phyloP scores from a whole-genome alignment of 2,888 invertebrate species.

The Sminthurinus aureus region DNA sequence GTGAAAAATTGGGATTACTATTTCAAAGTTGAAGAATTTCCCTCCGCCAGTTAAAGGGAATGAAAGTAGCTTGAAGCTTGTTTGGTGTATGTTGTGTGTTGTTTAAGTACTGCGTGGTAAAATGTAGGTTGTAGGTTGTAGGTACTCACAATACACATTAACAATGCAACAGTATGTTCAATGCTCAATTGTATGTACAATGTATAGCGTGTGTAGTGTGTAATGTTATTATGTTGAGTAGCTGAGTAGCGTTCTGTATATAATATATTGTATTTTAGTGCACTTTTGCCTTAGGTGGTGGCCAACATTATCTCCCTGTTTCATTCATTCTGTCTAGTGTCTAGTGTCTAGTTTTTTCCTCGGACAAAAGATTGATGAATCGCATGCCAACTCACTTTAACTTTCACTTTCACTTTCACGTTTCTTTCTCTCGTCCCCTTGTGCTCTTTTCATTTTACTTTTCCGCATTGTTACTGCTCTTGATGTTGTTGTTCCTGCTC shows the following conservation, averaged over 20 bases:
- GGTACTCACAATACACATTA: no score
- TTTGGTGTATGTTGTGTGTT: no score
- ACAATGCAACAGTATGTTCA: background rate
- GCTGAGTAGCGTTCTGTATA: background rate
- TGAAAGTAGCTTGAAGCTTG: background rate
- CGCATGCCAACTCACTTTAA: conserved; percentile 43
- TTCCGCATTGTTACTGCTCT: background rate
- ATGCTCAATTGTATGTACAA: background rate
- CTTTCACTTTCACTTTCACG: conserved; percentile 41
- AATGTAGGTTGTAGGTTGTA: no score
- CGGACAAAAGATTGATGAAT: conserved; percentile 53
- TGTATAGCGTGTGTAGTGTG: no score
- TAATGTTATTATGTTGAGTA: background rate
- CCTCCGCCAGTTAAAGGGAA: background rate
- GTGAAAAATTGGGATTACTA: no score
- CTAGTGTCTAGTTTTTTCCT: conserved; percentile 25
- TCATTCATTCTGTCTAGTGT: no score
- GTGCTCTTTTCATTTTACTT: background rate
- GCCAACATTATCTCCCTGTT: conserved; percentile 42
- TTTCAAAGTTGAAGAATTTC: no score
- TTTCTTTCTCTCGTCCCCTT: background rate
- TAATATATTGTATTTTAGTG: conserved; percentile 5
- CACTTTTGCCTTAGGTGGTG: conserved; percentile 37
- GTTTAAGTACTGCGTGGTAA: background rate
- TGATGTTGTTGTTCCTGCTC: background rate